Evolutionary conservation across 2,888 invertebrate genomes (phyloP).

Genomic region (Cantharis rufa): DNA sequence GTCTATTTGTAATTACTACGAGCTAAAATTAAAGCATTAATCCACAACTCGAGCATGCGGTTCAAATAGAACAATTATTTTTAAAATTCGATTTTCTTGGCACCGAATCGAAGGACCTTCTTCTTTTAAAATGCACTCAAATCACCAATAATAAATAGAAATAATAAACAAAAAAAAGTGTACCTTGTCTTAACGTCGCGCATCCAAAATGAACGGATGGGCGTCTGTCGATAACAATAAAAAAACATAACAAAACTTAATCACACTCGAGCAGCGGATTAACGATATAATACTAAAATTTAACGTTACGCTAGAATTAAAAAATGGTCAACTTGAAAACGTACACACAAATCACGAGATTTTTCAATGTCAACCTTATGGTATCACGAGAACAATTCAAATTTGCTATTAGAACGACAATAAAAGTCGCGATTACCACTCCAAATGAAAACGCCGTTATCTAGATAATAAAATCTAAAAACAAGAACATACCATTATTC

Average conservation of each 20-base stretch:
- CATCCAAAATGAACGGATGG: not conserved
- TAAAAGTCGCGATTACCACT: not conserved
- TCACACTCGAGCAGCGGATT: not conserved
- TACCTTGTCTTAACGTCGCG: not conserved
- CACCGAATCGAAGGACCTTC: not conserved
- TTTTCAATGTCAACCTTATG: not conserved
- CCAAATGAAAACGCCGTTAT: not conserved
- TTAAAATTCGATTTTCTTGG: not conserved
- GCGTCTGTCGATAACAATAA: not conserved
- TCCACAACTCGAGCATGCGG: not conserved
- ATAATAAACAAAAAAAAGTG: not conserved
- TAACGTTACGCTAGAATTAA: not conserved
- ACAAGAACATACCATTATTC: constrained; percentile 58
- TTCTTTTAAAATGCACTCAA: not conserved
- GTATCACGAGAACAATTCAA: not conserved
- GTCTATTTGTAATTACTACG: not conserved
- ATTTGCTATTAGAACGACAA: not conserved
- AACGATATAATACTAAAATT: not conserved
- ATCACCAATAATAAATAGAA: not conserved
- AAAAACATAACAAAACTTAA: not conserved
- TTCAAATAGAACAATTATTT: not conserved
- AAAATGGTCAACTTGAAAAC: not conserved
- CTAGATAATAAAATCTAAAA: not conserved
- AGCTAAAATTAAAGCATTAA: not conserved
- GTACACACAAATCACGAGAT: not conserved